Conservation (phyloP, 2,888 invertebrate genomes). For the Cephalotes varians region DNA sequence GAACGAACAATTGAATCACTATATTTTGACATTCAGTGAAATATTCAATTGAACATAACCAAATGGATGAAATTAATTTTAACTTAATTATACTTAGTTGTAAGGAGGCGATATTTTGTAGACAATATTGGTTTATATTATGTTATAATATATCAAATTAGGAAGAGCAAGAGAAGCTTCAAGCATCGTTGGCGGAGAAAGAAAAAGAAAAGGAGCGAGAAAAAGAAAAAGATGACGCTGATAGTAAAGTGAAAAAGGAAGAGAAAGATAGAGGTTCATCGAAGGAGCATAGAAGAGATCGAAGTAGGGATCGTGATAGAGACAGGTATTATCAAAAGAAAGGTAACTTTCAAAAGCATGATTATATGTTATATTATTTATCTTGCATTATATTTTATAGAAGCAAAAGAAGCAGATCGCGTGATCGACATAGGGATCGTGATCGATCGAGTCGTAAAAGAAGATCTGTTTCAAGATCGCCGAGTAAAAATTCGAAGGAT, state of each 20-base stretch:
- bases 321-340: slow-evolving; percentile 77
- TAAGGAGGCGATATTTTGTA: slow-evolving; percentile 11
- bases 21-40: slow-evolving; percentile 64
- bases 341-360: slow-evolving; percentile 5
- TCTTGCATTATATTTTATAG: slow-evolving; percentile 62
- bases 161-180: slow-evolving; percentile 93
- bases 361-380: background rate
- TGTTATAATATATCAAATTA: slow-evolving; percentile 75
- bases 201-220: slow-evolving; percentile 86
- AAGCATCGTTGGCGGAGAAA: slow-evolving; percentile 87
- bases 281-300: slow-evolving; percentile 84
- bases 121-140: slow-evolving; percentile 3
- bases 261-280: slow-evolving; percentile 83
- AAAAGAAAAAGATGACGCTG: slow-evolving; percentile 83
- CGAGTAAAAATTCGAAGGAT: slow-evolving; percentile 82
- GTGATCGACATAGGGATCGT: slow-evolving; percentile 85
- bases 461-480: slow-evolving; percentile 82
- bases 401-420: slow-evolving; percentile 85
- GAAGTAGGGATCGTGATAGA: slow-evolving; percentile 84
- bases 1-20: slow-evolving; percentile 63
- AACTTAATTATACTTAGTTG: slow-evolving; percentile 32
- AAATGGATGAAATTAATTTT: slow-evolving; percentile 50
- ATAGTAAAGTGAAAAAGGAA: slow-evolving; percentile 82
- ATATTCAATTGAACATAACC: slow-evolving; percentile 58
- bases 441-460: slow-evolving; percentile 83